Evolutionary conservation across 2,888 invertebrate species (phyloP).

Genomic region (Clistopyga incitator): DNA sequence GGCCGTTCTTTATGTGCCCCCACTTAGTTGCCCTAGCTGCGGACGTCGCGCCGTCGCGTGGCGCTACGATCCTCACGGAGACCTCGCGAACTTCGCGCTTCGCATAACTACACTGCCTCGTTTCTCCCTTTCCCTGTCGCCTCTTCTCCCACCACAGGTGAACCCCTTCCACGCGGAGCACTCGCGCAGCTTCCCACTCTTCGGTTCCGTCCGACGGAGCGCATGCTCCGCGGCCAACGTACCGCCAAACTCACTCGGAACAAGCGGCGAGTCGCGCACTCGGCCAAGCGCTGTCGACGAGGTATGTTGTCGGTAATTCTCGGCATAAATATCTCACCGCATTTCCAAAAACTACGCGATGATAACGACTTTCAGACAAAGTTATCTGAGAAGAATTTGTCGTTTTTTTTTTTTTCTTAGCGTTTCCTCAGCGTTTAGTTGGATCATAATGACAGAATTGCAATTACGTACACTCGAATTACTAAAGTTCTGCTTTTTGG

Average conservation of each 20-base stretch:
- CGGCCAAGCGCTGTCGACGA: constrained; percentile 27
- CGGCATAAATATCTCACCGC: background rate
- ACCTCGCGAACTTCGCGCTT: constrained; percentile 81
- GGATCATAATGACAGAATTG: too few species aligned
- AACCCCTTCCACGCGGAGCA: constrained; percentile 37
- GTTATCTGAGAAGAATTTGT: too few species aligned
- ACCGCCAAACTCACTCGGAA: constrained; percentile 63
- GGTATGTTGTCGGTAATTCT: background rate
- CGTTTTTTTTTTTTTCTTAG: too few species aligned
- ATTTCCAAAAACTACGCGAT: background rate
- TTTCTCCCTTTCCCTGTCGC: constrained; percentile 30
- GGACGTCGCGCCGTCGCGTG: constrained; percentile 77
- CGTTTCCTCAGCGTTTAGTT: too few species aligned
- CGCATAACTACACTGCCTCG: constrained; percentile 61
- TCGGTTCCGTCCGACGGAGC: constrained; percentile 71
- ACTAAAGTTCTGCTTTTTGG: too few species aligned
- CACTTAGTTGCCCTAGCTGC: constrained; percentile 14
- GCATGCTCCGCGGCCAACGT: constrained; percentile 71
- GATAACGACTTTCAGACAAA: too few species aligned
- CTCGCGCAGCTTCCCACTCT: constrained; percentile 37
- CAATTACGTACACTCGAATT: too few species aligned
- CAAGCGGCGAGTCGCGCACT: constrained; percentile 42
- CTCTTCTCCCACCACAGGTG: constrained; percentile 30
- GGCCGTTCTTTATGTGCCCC: constrained; percentile 49
- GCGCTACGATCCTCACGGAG: constrained; percentile 82